Percentiles rank a stretch among this genome's conserved stretches.
These are phyloP conservation scores for Molothrus aeneus DNA, from an alignment of 2,797 vertebrate species.

Conservation along the genomic window DNA sequence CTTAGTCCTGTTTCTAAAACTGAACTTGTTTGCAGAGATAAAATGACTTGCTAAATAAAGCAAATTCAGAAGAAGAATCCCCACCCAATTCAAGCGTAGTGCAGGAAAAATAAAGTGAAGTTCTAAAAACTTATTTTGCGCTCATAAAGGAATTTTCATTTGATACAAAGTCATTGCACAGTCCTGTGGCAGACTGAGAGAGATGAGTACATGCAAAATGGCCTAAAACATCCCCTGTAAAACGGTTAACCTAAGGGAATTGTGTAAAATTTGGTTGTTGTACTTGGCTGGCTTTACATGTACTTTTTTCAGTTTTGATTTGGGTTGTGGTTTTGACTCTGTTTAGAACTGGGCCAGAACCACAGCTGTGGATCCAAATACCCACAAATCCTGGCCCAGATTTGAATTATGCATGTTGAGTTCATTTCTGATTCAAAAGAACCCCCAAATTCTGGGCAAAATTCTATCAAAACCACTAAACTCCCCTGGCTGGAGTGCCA, in stretches of 20 bases:
- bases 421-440: slow-evolving; percentile 32
- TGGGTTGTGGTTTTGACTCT: slow-evolving; percentile 10
- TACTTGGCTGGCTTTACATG: not conserved
- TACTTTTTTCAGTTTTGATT: not conserved
- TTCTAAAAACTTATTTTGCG: not conserved
- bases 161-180: not conserved
- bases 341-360: slow-evolving; percentile 18
- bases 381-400: not conserved
- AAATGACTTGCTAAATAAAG: not conserved
- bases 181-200: not conserved
- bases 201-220: not conserved
- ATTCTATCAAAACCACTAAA: slow-evolving; percentile 23
- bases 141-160: not conserved
- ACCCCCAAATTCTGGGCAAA: not conserved
- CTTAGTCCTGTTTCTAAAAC: not conserved
- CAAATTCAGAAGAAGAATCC: not conserved
- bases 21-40: not conserved
- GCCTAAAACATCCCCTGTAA: not conserved
- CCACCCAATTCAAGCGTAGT: not conserved
- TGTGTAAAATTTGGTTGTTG: not conserved
- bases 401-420: slow-evolving; percentile 15
- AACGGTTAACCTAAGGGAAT: not conserved
- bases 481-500: not conserved
- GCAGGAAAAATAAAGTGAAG: not conserved
- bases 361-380: not conserved